Evolutionary conservation across 2,888 invertebrate genomes (phyloP).

Genomic region (Latheticus oryzae): DNA sequence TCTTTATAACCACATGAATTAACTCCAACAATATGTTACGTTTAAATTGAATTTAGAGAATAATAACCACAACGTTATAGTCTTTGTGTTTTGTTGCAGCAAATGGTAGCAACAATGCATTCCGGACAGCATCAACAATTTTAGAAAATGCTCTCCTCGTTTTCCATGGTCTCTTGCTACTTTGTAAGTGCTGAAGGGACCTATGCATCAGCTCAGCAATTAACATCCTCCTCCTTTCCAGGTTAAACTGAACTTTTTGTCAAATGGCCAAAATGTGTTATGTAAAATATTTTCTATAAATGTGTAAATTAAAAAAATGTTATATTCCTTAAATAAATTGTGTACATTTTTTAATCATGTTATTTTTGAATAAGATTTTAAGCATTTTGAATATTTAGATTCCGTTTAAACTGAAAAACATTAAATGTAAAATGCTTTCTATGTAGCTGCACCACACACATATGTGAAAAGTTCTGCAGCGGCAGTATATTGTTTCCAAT

Average conservation of each 20-base stretch:
- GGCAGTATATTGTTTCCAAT: slow-evolving; percentile 39
- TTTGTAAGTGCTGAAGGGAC: slow-evolving; percentile 33
- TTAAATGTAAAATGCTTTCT: slow-evolving; percentile 25
- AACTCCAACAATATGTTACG: no score
- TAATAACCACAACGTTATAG: no score
- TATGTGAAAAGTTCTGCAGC: slow-evolving; percentile 32
- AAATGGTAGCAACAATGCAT: slow-evolving; percentile 27
- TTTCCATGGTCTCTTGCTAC: slow-evolving; percentile 28
- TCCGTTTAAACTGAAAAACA: slow-evolving; percentile 18
- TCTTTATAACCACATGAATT: no score
- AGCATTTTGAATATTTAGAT: background rate
- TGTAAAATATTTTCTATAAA: slow-evolving; percentile 52
- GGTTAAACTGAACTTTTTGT: slow-evolving; percentile 34
- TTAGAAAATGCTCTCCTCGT: slow-evolving; percentile 31
- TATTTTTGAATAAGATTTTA: background rate
- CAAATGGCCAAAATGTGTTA: slow-evolving; percentile 42
- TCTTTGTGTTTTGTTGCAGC: slow-evolving; percentile 36
- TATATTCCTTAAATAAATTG: slow-evolving; percentile 50
- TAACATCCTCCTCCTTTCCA: slow-evolving; percentile 22
- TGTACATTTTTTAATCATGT: slow-evolving; percentile 48
- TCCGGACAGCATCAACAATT: slow-evolving; percentile 31
- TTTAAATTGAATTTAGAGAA: no score
- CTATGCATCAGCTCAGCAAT: background rate
- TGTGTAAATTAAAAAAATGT: slow-evolving; percentile 47
- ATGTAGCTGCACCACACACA: slow-evolving; percentile 27